A percentile compares a stretch with the other conserved stretches of the same genome.
phyloP scores from a whole-genome alignment of 2,797 vertebrate genomes.

The Paratrypauchen microcephalus region DNA sequence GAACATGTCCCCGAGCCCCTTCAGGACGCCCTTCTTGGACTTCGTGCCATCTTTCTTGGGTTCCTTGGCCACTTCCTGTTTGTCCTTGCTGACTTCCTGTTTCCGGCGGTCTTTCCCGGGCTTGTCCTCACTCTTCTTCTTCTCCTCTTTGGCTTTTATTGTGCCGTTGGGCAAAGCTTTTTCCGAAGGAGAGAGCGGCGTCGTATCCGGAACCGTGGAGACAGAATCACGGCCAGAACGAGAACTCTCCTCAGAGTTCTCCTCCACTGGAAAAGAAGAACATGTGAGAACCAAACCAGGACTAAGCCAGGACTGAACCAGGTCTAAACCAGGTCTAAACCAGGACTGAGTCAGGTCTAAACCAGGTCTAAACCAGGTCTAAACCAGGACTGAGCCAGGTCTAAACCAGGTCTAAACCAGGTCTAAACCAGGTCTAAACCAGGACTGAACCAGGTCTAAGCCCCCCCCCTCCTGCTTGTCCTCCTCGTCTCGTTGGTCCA shows the following conservation, averaged over 20 bases:
- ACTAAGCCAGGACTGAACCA: background rate
- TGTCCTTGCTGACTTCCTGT: slow-evolving; percentile 84
- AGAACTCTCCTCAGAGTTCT: slow-evolving; percentile 93
- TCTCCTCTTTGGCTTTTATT: slow-evolving; percentile 62
- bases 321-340: background rate
- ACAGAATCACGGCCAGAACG: slow-evolving; percentile 92
- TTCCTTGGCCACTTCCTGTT: slow-evolving; percentile 80
- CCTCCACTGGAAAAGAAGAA: slow-evolving; percentile 67
- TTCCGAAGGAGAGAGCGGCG: slow-evolving; percentile 61
- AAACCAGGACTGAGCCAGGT: no score
- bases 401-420: background rate
- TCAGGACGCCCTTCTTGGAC: slow-evolving; percentile 91
- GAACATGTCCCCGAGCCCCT: slow-evolving; percentile 96
- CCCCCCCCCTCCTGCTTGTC: no score
- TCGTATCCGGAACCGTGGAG: slow-evolving; percentile 87
- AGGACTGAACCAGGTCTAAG: no score
- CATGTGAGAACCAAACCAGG: background rate
- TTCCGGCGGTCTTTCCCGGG: slow-evolving; percentile 77
- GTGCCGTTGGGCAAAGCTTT: slow-evolving; percentile 75
- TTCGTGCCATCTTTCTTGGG: slow-evolving; percentile 89
- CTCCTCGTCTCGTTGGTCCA: no score
- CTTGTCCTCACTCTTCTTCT: slow-evolving; percentile 53
- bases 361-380: background rate
- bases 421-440: no score
- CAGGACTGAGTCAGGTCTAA: background rate